Base-by-base conservation (phyloP, 2,797 vertebrate species). In the Synaphobranchus kaupii region DNA sequence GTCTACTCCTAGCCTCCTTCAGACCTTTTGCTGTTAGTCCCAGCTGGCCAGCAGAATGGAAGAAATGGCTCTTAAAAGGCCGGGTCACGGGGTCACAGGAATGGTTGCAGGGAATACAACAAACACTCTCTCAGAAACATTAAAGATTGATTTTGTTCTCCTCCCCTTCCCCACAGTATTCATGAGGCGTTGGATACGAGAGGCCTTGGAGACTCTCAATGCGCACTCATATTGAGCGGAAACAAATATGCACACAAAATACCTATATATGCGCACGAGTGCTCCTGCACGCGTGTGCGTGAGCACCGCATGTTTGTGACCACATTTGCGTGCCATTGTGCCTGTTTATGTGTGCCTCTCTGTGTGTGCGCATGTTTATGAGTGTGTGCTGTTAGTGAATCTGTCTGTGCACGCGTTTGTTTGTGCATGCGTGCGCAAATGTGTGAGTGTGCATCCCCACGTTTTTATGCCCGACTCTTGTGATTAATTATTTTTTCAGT, bases 401-500 rank as follows among this genome's bases (percentile, higher is more conserved):
- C 4, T 80, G 76, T 80, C 0, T 22, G 76, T 80, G 76, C 22
- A n/a, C 48, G 8, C 31, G 48, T 82, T 25, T n/a, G 22, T 82
- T 3, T 50, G 6, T 9, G 80, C 1, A 52, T 52, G 48, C 28
- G n/a, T 54, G n/a, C 31, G 82, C n/a, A 34, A 12, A 1, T 25
- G n/a, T 83, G 10, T 34, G 50, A 2, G 17, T 31, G 52, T 83
- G 52, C 17, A 13, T 25, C 2, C 47, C 50, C 52, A 17, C n/a
- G 0, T 82, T 66, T 76, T 54, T 20, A 22, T 81, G 44, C 89
- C 34, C 47, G 56, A 68, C 63, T 86, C 88, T 89, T 63, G 68
- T 89, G 34, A 93, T 93, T 87, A 95, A 94, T 93, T 92, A 94
- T 93, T 90, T 83, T 93, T 91, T 84, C 86, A 68, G 76, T 91